phyloP scores from a whole-genome alignment of 35 echinoderm and acorn worm species.

The Strongylocentrotus purpuratus region DNA sequence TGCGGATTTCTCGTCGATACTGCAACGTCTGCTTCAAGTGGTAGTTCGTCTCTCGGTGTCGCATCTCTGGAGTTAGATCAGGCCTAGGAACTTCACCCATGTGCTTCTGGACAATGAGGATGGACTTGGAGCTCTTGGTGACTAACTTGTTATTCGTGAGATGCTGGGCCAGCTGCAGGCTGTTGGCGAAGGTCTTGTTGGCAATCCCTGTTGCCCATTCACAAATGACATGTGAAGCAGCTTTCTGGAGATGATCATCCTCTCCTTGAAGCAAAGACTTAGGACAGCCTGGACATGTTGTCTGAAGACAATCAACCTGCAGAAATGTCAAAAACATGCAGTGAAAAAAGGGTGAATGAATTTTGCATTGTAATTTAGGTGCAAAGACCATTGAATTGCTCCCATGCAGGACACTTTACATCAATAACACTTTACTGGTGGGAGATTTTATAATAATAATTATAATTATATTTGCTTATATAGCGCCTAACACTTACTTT shows the following conservation, averaged over 20 bases:
- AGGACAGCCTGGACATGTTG: slow-evolving; percentile 41
- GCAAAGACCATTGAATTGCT: too few species aligned
- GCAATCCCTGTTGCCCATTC: slow-evolving; percentile 73
- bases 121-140: slow-evolving; percentile 55
- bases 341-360: not conserved
- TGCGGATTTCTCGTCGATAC: slow-evolving; percentile 64
- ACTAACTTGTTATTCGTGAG: slow-evolving; percentile 67
- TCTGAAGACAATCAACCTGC: slow-evolving; percentile 50
- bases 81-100: slow-evolving; percentile 21
- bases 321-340: slow-evolving; percentile 9
- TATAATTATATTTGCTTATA: too few species aligned
- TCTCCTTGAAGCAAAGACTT: slow-evolving; percentile 38
- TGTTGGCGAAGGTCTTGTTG: slow-evolving; percentile 46
- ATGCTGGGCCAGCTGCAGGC: slow-evolving; percentile 69
- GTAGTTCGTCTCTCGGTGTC: slow-evolving; percentile 67
- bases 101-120: slow-evolving; percentile 55
- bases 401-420: too few species aligned
- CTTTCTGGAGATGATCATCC: slow-evolving; percentile 57
- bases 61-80: slow-evolving; percentile 65
- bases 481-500: too few species aligned
- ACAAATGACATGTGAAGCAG: slow-evolving; percentile 64
- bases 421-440: too few species aligned
- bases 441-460: too few species aligned
- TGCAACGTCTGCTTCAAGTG: slow-evolving; percentile 79
- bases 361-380: not conserved